A percentile compares a stretch with the other conserved stretches of the same genome.
These are phyloP conservation scores for Orchestia grillus DNA, from an alignment of 1,140 invertebrate species.

Conservation along the genomic window DNA sequence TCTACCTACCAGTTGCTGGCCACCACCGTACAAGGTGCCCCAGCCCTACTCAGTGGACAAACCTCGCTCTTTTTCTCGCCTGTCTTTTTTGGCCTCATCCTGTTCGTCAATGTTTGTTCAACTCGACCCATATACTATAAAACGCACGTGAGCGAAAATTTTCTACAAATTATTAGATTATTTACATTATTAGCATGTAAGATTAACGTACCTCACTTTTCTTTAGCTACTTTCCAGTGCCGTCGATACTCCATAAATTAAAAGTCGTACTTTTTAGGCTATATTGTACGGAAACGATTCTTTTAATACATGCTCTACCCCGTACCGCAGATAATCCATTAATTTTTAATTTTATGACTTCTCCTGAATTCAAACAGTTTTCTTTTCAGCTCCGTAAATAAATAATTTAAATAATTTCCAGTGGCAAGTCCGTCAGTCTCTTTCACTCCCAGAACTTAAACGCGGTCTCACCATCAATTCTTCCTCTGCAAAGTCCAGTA, in stretches of 20 bases:
- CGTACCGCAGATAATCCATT: neutral
- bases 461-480: neutral
- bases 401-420: neutral
- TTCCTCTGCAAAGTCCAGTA: neutral
- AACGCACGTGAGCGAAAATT: neutral
- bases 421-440: neutral
- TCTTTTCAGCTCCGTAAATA: neutral
- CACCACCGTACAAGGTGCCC: neutral
- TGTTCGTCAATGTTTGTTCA: neutral
- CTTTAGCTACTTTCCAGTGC: neutral
- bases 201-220: neutral
- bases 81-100: neutral
- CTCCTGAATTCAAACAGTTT: neutral
- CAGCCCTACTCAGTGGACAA: neutral
- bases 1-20: conserved; percentile 2
- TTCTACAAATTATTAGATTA: neutral
- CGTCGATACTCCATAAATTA: neutral
- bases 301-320: neutral
- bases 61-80: neutral
- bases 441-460: neutral
- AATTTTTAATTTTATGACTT: neutral
- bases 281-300: neutral
- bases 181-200: neutral
- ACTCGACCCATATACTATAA: no score
- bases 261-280: neutral